Base-by-base conservation (phyloP, 2,113 vertebrate species). In the cattle (Bos taurus) region DNA sequence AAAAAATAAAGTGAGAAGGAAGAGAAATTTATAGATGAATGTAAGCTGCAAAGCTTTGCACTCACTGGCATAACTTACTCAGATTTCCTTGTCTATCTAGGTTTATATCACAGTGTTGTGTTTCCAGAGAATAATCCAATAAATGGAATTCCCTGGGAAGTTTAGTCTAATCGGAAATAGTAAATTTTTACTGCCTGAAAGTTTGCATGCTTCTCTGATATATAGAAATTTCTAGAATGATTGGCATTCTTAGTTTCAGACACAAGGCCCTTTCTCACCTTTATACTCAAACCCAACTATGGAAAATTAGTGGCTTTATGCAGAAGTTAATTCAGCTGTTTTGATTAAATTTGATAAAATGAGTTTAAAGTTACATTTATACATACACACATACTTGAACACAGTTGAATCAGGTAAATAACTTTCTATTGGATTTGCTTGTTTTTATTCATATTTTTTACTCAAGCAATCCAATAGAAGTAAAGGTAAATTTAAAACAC, bases 111-210 rank as follows among this genome's bases (percentile, higher is more conserved):
- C 26, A 36, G 19, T 56, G 26, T 74, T 94, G 80, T 64, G 48
- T 92, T 95, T 56, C 64, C 84, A 60, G 43, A 92, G 94, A 92
- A 97, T 54, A 96, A 86, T 59, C 57, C 36, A 46, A 48, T 88
- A 50, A 96, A 80, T 71, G 77, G 90, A 96, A 90, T 94, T 97
- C 62, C 59, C 56, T 84, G 25, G 57, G 59, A 96, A 86, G 64
- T 94, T 93, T 90, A 78, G 12, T 64, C 67, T 54, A 12, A 81
- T 36, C 8, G 67, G 30, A 95, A 96, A 86, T 28, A 92, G 46
- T 96, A 97, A 95, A 83, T 48, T 36, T 3, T 90, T 78, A 52
- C n/a, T 89, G 87, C 33, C 52, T 88, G 28, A 52, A 94, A 87
- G 56, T 6, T 77, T 91, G 48, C 43, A 36, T 43, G 46, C 12